These are phyloP conservation scores for Paramacrobiotus metropolitanus DNA, from an alignment of 1,140 invertebrate genomes.

Conservation along the genomic window DNA sequence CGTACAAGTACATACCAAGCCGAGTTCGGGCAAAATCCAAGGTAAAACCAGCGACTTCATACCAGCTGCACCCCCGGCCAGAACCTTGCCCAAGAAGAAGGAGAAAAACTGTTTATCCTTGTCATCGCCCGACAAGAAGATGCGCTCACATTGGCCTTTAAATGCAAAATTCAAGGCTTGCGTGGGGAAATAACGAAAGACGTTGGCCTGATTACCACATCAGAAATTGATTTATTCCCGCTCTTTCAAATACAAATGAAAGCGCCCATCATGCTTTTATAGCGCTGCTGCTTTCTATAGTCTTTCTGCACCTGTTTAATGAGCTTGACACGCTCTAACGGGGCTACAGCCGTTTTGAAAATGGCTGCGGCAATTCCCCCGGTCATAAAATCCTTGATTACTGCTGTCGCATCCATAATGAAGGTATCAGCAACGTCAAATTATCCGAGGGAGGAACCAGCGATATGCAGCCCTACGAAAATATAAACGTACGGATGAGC, in stretches of 20 bases:
- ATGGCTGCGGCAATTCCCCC: no score
- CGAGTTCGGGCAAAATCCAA: conserved; percentile 24
- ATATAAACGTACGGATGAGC: no score
- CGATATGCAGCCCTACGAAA: no score
- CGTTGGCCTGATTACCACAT: conserved; percentile 32
- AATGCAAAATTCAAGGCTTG: conserved; percentile 34
- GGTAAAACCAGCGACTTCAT: conserved; percentile 23
- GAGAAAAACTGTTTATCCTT: conserved; percentile 17
- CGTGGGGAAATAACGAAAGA: conserved; percentile 28
- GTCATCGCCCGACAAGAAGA: conserved; percentile 20
- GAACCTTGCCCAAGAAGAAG: conserved; percentile 17
- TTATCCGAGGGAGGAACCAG: no score
- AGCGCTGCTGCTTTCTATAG: conserved; percentile 16
- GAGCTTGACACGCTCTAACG: conserved; percentile 26
- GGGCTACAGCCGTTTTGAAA: no score
- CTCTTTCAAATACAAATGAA: conserved; percentile 18
- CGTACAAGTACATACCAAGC: conserved; percentile 20
- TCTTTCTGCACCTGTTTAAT: conserved; percentile 23
- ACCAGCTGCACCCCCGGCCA: conserved; percentile 22
- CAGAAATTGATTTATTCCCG: conserved; percentile 28
- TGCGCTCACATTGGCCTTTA: conserved; percentile 29
- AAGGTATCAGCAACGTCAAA: no score
- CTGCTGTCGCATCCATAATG: no score
- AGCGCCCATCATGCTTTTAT: conserved; percentile 20
- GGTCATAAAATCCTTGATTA: no score